Evolutionary conservation across 2,888 invertebrate species (phyloP), one percentile per base, ranked within the genome.

Genomic region (Aquatica leii): DNA sequence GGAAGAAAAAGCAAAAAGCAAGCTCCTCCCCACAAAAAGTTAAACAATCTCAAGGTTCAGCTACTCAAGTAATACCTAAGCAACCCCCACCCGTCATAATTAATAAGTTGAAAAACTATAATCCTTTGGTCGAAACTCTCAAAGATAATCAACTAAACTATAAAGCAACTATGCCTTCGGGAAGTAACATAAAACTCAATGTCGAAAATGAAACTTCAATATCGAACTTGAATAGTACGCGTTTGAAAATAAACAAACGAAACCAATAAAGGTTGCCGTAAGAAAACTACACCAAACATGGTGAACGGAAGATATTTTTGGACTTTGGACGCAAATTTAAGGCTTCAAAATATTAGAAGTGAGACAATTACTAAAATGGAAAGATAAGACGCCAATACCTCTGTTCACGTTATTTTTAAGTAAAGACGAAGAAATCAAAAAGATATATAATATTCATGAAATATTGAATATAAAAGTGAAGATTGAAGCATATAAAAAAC

Each of bases 371-470:
- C 15, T 48, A 8, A 56, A 48, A 56, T 48, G 48, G 56, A 48
- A 48, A 56, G 43, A 34, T 56, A 56, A 56, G 34, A 56, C 37
- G 9, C 56, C 56, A 56, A 18, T 56, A 48, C 48, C 46, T 15
- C 35, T 62, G 40, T 62, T 58, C 49, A 24, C 41, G 14, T 21
- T 62, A 46, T 58, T 58, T 11, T 62, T 62, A 20, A 52, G 49
- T 21, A 49, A 51, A 18, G 52, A 41, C 11, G 49, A 48, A 51
- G 61, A 61, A 40, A 40, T 61, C 11, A 55, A 61, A 41, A 56
- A 61, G 34, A 58, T 62, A 56, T 58, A 62, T 41, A 49, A 40
- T 37, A 62, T 62, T 41, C 49, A 49, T 11, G 34, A 57, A 37
- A 58, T 62, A 18, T 14, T 57, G 34, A 5, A 46, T 34, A 55